Conservation (phyloP, 2,888 invertebrate species). For the Clistopyga incitator region DNA sequence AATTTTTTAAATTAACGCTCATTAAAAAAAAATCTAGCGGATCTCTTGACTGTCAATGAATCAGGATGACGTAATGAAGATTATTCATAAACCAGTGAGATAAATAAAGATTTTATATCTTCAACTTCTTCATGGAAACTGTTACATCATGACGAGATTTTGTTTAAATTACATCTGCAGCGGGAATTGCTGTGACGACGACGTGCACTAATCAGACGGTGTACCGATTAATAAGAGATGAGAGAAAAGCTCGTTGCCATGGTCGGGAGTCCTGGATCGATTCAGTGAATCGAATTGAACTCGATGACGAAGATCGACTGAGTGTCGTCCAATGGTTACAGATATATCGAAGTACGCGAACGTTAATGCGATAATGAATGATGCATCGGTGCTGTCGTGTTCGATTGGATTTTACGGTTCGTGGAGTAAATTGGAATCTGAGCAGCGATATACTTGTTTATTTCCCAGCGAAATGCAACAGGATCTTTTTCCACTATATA, state of each 20-base stretch:
- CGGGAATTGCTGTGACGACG: constrained; percentile 16
- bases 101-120: constrained; percentile 3
- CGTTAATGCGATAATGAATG: constrained; percentile 36
- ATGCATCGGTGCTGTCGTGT: constrained; percentile 27
- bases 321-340: neutral
- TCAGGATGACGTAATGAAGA: constrained; percentile 45
- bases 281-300: constrained; percentile 33
- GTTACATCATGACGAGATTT: constrained; percentile 16
- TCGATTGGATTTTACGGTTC: constrained; percentile 46
- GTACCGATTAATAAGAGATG: constrained; percentile 8
- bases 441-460: constrained; percentile 6
- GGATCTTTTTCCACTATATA: neutral
- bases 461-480: neutral
- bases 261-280: neutral
- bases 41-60: constrained; percentile 10
- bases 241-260: neutral
- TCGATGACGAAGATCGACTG: constrained; percentile 45
- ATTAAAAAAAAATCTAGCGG: neutral
- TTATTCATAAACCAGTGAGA: constrained; percentile 7
- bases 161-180: constrained; percentile 16
- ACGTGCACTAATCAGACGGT: constrained; percentile 3
- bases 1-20: neutral
- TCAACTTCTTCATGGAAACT: neutral
- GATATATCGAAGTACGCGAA: constrained; percentile 2
- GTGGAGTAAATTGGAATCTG: constrained; percentile 45